These are phyloP conservation scores for Stegana nigrithorax DNA, from an alignment of 2,888 invertebrate genomes.

Conservation along the genomic window DNA sequence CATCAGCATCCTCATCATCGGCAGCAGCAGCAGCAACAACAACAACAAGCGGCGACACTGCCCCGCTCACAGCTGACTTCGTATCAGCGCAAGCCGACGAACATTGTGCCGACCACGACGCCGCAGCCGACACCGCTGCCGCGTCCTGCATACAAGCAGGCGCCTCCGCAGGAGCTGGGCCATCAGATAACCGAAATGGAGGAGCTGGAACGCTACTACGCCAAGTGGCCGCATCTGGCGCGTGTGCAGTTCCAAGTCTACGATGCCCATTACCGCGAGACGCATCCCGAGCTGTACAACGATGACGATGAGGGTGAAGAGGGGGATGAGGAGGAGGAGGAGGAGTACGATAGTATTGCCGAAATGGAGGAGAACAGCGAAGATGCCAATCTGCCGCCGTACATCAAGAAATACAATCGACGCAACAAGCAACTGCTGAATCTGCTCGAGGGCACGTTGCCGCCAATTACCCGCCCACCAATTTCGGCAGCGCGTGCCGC, in stretches of 20 bases:
- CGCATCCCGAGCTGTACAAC: conserved; percentile 49
- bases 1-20: conserved; percentile 11
- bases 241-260: conserved; percentile 63
- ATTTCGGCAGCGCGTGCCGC: conserved; percentile 30
- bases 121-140: conserved; percentile 27
- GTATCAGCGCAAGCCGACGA: conserved; percentile 36
- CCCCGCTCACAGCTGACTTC: conserved; percentile 31
- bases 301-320: conserved; percentile 49
- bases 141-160: conserved; percentile 19
- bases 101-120: not conserved
- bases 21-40: conserved; percentile 21
- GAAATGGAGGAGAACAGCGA: conserved; percentile 51
- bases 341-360: conserved; percentile 51
- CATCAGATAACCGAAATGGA: conserved; percentile 62
- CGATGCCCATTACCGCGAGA: conserved; percentile 56
- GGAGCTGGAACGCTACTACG: conserved; percentile 62
- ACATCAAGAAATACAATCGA: conserved; percentile 66
- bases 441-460: conserved; percentile 64
- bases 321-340: conserved; percentile 38
- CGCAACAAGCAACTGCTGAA: conserved; percentile 66
- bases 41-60: not conserved
- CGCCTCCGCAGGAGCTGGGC: conserved; percentile 45
- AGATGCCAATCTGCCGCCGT: conserved; percentile 64
- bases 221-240: conserved; percentile 67
- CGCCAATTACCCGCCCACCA: conserved; percentile 48